phyloP scores from a whole-genome alignment of 2,888 invertebrate genomes.

The Nysson spinosus region DNA sequence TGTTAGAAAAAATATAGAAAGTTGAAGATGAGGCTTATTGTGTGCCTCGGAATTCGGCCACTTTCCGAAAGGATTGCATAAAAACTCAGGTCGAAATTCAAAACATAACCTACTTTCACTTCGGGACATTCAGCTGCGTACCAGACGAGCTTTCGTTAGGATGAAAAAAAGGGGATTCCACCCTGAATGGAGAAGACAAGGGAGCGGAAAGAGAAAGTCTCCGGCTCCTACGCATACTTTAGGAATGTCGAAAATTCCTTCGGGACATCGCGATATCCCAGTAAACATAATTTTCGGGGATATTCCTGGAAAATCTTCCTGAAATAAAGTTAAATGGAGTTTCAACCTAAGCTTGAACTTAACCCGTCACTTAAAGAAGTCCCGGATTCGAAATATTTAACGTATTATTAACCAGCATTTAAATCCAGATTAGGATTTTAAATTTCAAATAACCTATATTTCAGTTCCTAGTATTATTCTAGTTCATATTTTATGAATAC shows the following conservation, averaged over 20 bases:
- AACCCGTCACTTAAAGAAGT: too few species aligned
- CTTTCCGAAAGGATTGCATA: constrained; percentile 37
- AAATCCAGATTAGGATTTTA: too few species aligned
- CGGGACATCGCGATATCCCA: not conserved
- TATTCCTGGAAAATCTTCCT: too few species aligned
- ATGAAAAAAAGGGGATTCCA: constrained; percentile 30
- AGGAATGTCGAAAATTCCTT: not conserved
- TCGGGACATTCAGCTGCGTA: constrained; percentile 27
- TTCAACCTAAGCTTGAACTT: too few species aligned
- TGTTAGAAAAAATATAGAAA: constrained; percentile 18
- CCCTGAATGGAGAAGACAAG: constrained; percentile 23
- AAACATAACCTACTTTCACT: constrained; percentile 66
- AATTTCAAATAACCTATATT: too few species aligned
- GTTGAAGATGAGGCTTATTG: constrained; percentile 6
- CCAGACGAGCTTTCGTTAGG: constrained; percentile 2
- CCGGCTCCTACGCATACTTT: constrained; percentile 4
- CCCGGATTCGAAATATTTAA: too few species aligned
- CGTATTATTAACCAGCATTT: too few species aligned
- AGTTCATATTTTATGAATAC: too few species aligned
- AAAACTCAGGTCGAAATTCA: constrained; percentile 53
- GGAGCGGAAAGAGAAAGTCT: constrained; percentile 47
- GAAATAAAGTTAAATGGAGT: too few species aligned
- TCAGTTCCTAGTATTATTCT: too few species aligned
- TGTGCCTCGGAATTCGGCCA: constrained; percentile 3
- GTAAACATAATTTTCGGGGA: too few species aligned